Conservation (phyloP, 1,140 invertebrate species). For the Andricus grossulariae region DNA sequence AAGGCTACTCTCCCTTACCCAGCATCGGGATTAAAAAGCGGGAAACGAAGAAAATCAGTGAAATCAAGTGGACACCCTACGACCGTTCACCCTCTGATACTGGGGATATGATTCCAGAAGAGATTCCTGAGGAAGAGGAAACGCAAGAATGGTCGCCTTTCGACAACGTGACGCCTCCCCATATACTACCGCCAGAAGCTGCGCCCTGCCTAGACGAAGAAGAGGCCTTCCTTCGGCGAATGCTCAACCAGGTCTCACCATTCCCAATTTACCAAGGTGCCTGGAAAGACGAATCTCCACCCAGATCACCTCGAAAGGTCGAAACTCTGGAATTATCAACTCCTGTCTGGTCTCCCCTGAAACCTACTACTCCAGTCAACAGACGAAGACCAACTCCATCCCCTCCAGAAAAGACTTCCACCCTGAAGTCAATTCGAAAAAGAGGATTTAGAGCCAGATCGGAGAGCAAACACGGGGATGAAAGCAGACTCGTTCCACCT, state of each 20-base stretch:
- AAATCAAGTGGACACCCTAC: slow-evolving; percentile 71
- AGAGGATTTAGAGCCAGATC: slow-evolving; percentile 48
- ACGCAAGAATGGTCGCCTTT: slow-evolving; percentile 55
- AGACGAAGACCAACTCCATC: slow-evolving; percentile 51
- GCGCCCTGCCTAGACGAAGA: slow-evolving; percentile 51
- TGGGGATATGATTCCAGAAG: slow-evolving; percentile 32
- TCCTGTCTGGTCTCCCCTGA: slow-evolving; percentile 65
- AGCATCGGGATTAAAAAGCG: slow-evolving; percentile 68
- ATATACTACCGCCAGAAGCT: slow-evolving; percentile 63
- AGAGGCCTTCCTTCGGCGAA: slow-evolving; percentile 68
- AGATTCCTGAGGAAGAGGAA: slow-evolving; percentile 52
- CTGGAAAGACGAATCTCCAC: slow-evolving; percentile 71
- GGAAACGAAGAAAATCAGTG: slow-evolving; percentile 67
- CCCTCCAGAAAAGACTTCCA: slow-evolving; percentile 47
- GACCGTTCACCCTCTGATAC: slow-evolving; percentile 60
- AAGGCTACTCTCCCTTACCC: slow-evolving; percentile 71
- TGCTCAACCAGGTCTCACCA: slow-evolving; percentile 69
- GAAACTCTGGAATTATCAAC: slow-evolving; percentile 55
- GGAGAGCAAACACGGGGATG: slow-evolving; percentile 42
- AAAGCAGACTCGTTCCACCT: slow-evolving; percentile 37
- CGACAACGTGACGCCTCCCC: slow-evolving; percentile 67
- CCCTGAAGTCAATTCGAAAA: slow-evolving; percentile 46
- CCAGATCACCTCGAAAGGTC: slow-evolving; percentile 58
- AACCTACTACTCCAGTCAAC: slow-evolving; percentile 54
- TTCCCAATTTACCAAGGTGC: slow-evolving; percentile 73